Evolutionary conservation across 2,888 invertebrate genomes (phyloP), one percentile per base, ranked within the genome.

Genomic region (Callyntrura sp.): DNA sequence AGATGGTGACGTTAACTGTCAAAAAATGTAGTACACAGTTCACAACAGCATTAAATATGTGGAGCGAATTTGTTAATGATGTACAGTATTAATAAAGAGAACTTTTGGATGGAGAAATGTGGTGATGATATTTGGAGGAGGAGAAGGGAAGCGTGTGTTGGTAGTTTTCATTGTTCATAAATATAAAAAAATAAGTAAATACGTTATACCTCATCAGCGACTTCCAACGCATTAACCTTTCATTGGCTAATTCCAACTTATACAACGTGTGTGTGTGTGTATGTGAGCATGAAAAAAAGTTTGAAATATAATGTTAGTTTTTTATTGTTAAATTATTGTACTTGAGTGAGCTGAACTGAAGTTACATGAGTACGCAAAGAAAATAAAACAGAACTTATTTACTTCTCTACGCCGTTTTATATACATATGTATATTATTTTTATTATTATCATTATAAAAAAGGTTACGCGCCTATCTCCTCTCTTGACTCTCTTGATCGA

Each of bases 231-330:
- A 76, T 76, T 48, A 51, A 48, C 48, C 25, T 76, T 76, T 76
- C 48, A 76, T 51, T 76, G 76, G 76, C 76, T 55, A 76, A 76
- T 28, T n/a, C 68, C 35, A 35, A 35, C 3, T 35, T 35, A 6
- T 35, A 35, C n/a, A n/a, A n/a, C n/a, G n/a, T n/a, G n/a, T 35
- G 99, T 99, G 96, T 99, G 99, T 96, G 99, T 99, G 96, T 99
- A 98, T 97, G 99, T 99, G 97, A 99, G 99, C n/a, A n/a, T 99
- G 87, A 87, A 87, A 87, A 81, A 79, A 87, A 70, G 73, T 88
- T 82, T 83, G 76, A 88, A 88, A 83, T 76, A 83, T 78, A 84
- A 73, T 78, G 78, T 86, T 88, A 88, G 68, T 55, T 81, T 89
- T 89, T 68, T 79, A 89, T 89, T 79, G 85, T 85, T 60, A 78